Percentiles rank a stretch among this genome's conserved stretches.
Conservation (phyloP, 2,113 vertebrate species). For the Heterotis niloticus region DNA sequence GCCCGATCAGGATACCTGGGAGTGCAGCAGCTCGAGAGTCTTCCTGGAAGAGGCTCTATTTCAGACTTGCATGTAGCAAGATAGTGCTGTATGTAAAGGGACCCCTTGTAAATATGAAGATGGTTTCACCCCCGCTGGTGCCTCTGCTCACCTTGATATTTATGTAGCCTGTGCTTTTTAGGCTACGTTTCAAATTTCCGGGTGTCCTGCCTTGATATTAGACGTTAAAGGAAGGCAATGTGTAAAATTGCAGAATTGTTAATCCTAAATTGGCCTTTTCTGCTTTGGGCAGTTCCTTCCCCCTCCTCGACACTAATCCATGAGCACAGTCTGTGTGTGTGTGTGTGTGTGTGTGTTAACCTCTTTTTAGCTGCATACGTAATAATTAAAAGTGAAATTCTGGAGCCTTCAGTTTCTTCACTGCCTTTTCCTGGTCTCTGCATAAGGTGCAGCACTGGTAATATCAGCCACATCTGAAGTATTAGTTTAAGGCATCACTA, state of each 20-base stretch:
- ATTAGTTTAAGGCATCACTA: no score
- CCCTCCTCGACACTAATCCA: no score
- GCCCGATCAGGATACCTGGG: slow-evolving; percentile 34
- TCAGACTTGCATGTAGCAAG: slow-evolving; percentile 41
- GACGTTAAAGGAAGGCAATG: neutral
- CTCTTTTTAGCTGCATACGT: no score
- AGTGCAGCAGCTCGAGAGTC: slow-evolving; percentile 12
- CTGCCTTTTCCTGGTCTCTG: no score
- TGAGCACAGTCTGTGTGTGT: no score
- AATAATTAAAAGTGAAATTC: no score
- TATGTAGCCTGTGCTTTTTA: slow-evolving; percentile 57
- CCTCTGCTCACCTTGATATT: slow-evolving; percentile 51
- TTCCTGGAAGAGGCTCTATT: slow-evolving; percentile 40
- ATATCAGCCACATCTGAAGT: no score
- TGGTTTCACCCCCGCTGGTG: slow-evolving; percentile 26
- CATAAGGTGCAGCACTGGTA: no score
- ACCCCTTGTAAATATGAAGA: slow-evolving; percentile 51
- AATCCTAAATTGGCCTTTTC: neutral
- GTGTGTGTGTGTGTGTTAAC: no score
- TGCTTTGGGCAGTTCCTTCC: neutral
- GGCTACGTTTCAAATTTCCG: slow-evolving; percentile 39
- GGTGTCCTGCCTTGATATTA: neutral
- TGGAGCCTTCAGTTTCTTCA: no score
- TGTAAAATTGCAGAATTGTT: neutral
- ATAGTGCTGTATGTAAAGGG: slow-evolving; percentile 55